Evolutionary conservation across 2,113 vertebrate genomes (phyloP).

Genomic region (Paracanthobrama guichenoti): DNA sequence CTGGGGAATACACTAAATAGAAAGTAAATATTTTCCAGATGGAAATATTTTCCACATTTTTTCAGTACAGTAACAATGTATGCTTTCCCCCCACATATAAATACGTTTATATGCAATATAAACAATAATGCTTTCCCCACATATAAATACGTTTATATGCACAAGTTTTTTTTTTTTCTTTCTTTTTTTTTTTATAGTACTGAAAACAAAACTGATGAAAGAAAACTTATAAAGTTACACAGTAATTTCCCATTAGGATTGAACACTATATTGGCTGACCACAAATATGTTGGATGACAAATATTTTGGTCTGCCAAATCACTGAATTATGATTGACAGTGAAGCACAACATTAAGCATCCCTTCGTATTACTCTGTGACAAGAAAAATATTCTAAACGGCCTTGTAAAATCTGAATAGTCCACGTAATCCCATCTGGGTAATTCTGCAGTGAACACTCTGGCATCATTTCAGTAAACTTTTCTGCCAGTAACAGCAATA

Average conservation of each 20-base stretch:
- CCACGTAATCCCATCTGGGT: slow-evolving; percentile 69
- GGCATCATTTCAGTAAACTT: slow-evolving; percentile 66
- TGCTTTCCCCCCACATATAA: neutral
- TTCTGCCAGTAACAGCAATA: slow-evolving; percentile 59
- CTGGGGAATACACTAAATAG: no score
- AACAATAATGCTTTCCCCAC: neutral
- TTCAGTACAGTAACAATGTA: neutral
- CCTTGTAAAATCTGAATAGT: slow-evolving; percentile 70
- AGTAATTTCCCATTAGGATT: slow-evolving; percentile 4
- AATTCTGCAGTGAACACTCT: slow-evolving; percentile 74
- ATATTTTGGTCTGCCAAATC: slow-evolving; percentile 14
- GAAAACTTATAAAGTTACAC: neutral
- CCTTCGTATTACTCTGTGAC: slow-evolving; percentile 40
- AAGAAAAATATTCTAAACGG: slow-evolving; percentile 67
- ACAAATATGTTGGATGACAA: slow-evolving; percentile 23
- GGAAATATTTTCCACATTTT: no score
- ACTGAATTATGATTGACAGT: slow-evolving; percentile 31
- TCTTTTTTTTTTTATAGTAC: neutral
- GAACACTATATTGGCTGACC: slow-evolving; percentile 16
- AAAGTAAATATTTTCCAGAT: no score
- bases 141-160: neutral
- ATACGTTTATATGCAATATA: neutral
- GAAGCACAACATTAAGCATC: slow-evolving; percentile 31
- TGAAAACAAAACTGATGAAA: neutral
- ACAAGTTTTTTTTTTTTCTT: no score